Percentiles rank a stretch among this genome's conserved stretches.
Evolutionary conservation across 2,888 invertebrate genomes (phyloP).

Genomic region (Philereme vetulata): DNA sequence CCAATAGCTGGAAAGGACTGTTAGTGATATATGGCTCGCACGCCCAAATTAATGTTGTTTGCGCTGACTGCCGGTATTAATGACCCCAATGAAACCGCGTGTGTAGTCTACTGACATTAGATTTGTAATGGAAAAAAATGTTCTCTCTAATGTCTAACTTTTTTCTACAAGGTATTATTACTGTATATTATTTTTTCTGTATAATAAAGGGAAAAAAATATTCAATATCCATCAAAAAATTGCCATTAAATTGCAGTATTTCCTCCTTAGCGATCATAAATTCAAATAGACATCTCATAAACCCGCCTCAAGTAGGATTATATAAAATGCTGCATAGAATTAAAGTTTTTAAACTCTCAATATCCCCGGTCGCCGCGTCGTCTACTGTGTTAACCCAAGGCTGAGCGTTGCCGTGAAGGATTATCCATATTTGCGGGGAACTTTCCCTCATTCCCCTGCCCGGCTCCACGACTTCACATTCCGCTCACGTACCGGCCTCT

Average conservation of each 20-base stretch:
- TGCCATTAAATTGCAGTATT: neutral
- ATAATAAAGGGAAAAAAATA: neutral
- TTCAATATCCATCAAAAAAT: neutral
- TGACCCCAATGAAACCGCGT: conserved; percentile 33
- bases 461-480: conserved; percentile 46
- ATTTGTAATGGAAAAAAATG: neutral
- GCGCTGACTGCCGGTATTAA: conserved; percentile 32
- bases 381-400: conserved; percentile 60
- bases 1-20: conserved; percentile 33
- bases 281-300: conserved; percentile 36
- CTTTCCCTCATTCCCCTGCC: conserved; percentile 45
- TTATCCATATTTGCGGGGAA: conserved; percentile 65
- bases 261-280: conserved; percentile 28
- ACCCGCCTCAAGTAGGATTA: conserved; percentile 31
- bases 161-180: too few species aligned
- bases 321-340: conserved; percentile 34
- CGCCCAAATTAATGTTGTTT: conserved; percentile 42
- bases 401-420: conserved; percentile 63
- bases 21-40: conserved; percentile 39
- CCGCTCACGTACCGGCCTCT: conserved; percentile 72
- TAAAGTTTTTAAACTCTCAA: conserved; percentile 43
- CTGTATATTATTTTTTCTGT: too few species aligned
- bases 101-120: conserved; percentile 18
- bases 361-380: conserved; percentile 46
- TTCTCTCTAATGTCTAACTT: too few species aligned